Evolutionary conservation across 2,888 invertebrate species (phyloP), one percentile per base, ranked within the genome.

Genomic region (Lasioglossum villosulum): DNA sequence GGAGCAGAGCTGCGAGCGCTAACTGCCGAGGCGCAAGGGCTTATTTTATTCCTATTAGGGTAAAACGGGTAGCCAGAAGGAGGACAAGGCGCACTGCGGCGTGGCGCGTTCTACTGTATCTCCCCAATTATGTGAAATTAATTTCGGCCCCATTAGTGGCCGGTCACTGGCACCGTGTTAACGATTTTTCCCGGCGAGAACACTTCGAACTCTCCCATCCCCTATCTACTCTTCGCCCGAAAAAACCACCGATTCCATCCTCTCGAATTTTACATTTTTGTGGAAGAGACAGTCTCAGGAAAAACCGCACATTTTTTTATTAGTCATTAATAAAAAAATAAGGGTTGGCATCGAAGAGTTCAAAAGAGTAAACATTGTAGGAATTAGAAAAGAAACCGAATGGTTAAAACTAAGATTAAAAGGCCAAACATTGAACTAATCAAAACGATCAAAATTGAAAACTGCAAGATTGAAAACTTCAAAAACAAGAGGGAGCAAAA

Each of bases 31-130:
- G 84, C 84, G 48, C 74, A 86, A 90, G 93, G 95, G 94, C 92
- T 94, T 94, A 94, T 94, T 95, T 94, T 93, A 94, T 94, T 94
- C 93, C 94, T 94, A 94, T 95, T 94, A 94, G 94, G 94, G 94
- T 94, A 94, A 94, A 92, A 93, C 93, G 91, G 90, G 94, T 93
- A 94, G 93, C 91, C 91, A 86, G 87, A 84, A 70, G 39, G 70
- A 70, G 70, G 70, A 70, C 70, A 68, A 68, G 68, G 34, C 34
- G 68, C 68, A 37, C 19, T 68, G 68, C 78, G 83, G 80, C 88
- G 81, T 66, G 80, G 75, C 71, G 80, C 84, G 48, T 78, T 80
- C 88, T 80, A 82, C 68, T 75, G 83, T 52, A 45, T 91, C 88
- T 91, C 92, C 91, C 93, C 93, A 95, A 95, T 95, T 94, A 95